A percentile compares a stretch with the other conserved stretches of the same genome.
Conservation (phyloP, 1,140 invertebrate genomes). For the Pinna nobilis region DNA sequence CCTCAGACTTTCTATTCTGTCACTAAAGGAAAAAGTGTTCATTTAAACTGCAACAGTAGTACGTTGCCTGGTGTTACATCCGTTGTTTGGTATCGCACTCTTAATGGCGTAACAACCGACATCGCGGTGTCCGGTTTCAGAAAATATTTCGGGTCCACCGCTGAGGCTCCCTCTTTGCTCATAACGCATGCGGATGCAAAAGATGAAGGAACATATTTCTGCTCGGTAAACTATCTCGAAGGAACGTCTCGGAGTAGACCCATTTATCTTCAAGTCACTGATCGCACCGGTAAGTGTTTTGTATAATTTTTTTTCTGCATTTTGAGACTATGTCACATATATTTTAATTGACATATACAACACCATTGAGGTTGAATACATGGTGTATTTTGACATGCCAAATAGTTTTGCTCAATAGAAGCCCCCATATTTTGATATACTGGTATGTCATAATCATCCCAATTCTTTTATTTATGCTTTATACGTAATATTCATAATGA, state of each 20-base stretch:
- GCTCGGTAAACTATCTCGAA: background rate
- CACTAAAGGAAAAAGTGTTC: background rate
- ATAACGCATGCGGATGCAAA: background rate
- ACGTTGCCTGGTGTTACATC: background rate
- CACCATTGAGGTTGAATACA: no score
- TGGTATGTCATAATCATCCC: no score
- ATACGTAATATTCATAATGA: no score
- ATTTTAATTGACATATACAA: no score
- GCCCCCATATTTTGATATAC: no score
- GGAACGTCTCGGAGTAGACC: background rate
- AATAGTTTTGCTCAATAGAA: no score
- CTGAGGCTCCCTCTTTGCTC: background rate
- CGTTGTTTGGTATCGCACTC: conserved; percentile 3
- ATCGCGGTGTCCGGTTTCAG: background rate
- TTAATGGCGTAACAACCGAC: conserved; percentile 7
- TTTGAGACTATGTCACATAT: no score
- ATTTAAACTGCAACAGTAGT: background rate
- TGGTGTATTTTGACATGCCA: no score
- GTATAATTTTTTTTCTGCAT: no score
- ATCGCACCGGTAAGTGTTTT: no score
- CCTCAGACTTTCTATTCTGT: background rate
- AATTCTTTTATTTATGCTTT: no score
- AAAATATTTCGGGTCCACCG: background rate
- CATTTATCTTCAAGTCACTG: no score
- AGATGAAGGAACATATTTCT: background rate